Conservation (phyloP, 1,140 invertebrate species). For the Drosophila repleta region DNA sequence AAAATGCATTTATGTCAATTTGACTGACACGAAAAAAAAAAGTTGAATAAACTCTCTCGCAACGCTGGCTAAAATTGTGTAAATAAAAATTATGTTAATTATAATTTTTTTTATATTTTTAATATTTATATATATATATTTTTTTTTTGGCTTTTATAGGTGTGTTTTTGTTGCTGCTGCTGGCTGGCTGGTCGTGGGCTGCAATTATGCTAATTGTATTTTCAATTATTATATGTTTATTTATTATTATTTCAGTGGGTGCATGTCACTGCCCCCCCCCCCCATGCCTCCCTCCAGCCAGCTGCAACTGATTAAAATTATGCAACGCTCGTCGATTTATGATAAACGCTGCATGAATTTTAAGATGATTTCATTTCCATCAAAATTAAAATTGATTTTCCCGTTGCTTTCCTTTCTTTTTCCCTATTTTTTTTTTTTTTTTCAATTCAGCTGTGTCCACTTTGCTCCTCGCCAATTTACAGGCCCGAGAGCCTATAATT, state of each 20-base stretch:
- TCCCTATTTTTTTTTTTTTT: neutral
- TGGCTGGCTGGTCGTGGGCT: conserved; percentile 11
- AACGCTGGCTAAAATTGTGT: conserved; percentile 69
- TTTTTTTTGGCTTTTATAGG: conserved; percentile 16
- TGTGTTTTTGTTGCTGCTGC: conserved; percentile 24
- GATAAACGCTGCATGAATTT: conserved; percentile 70
- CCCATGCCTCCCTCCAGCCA: neutral
- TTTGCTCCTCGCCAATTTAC: conserved; percentile 41
- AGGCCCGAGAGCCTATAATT: conserved; percentile 57
- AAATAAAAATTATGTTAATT: conserved; percentile 79
- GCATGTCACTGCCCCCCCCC: neutral
- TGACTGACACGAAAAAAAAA: conserved; percentile 9
- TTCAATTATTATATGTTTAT: conserved; percentile 80
- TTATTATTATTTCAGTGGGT: conserved; percentile 70
- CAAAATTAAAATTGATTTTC: conserved; percentile 76
- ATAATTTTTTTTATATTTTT: conserved; percentile 33
- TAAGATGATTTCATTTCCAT: conserved; percentile 72
- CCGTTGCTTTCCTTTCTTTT: neutral
- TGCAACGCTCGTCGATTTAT: conserved; percentile 69
- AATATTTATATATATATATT: neutral
- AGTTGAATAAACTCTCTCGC: conserved; percentile 26
- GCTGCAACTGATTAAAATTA: conserved; percentile 65
- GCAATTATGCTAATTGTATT: conserved; percentile 79
- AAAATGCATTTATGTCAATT: neutral
- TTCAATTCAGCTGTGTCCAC: neutral